A percentile compares a stretch with the other conserved stretches of the same genome.
These are phyloP conservation scores for Philaethria dido DNA, from an alignment of 2,888 invertebrate genomes.

Conservation along the genomic window DNA sequence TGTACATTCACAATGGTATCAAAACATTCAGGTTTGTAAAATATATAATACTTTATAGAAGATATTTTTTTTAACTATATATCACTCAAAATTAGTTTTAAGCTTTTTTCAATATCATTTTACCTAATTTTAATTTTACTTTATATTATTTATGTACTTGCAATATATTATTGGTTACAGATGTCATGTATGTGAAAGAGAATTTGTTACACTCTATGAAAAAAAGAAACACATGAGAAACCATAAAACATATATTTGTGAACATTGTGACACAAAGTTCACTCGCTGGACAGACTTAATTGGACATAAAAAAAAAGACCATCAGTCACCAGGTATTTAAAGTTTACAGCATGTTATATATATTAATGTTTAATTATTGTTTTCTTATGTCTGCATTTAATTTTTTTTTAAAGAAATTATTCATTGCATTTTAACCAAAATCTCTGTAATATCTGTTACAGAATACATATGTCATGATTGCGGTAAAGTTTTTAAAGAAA, in stretches of 20 bases:
- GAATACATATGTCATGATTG: constrained; percentile 73
- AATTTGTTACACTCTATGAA: constrained; percentile 73
- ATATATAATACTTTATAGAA: not conserved
- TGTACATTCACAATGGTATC: constrained; percentile 80
- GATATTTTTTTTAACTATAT: no score
- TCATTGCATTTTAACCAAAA: not conserved
- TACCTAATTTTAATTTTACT: no score
- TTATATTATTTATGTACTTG: not conserved
- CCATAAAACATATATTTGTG: constrained; percentile 76
- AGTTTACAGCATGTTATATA: no score
- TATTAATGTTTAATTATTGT: not conserved
- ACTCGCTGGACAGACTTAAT: constrained; percentile 43
- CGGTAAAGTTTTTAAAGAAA: constrained; percentile 65
- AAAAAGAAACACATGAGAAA: constrained; percentile 76
- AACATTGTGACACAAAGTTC: constrained; percentile 76
- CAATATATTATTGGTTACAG: constrained; percentile 55
- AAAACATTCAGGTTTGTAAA: constrained; percentile 68
- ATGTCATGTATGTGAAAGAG: constrained; percentile 80
- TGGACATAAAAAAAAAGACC: constrained; percentile 68
- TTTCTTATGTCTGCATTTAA: not conserved
- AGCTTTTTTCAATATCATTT: no score
- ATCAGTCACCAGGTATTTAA: constrained; percentile 58
- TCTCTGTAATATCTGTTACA: constrained; percentile 53
- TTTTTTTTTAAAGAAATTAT: not conserved
- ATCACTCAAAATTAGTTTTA: no score